phyloP scores from a whole-genome alignment of 2,888 invertebrate species.

The Tetropium fuscum region DNA sequence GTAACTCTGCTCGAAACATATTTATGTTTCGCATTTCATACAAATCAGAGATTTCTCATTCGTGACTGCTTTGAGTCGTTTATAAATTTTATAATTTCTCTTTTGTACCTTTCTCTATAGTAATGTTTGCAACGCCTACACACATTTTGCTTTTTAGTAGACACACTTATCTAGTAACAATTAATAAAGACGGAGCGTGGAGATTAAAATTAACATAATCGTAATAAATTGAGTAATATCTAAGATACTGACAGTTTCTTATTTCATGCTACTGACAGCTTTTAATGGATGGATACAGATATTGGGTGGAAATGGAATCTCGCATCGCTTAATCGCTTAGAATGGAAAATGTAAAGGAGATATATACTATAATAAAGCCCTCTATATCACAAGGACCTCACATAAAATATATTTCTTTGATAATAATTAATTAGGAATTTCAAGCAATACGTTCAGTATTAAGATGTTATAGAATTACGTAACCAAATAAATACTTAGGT shows the following conservation, averaged over 20 bases:
- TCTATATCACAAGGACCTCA: too few relatives aligned
- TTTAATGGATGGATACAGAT: not conserved
- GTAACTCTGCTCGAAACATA: slow-evolving; percentile 32
- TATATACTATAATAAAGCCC: too few relatives aligned
- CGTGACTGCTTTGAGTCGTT: slow-evolving; percentile 33
- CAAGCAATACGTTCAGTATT: too few relatives aligned
- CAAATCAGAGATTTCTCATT: slow-evolving; percentile 27
- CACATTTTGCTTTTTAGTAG: slow-evolving; percentile 1
- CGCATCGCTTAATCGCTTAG: not conserved
- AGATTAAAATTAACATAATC: not conserved
- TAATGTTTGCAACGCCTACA: slow-evolving; percentile 11
- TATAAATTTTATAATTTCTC: slow-evolving; percentile 36
- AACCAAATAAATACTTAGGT: too few relatives aligned
- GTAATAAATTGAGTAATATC: slow-evolving; percentile 1
- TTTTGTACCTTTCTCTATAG: slow-evolving; percentile 21
- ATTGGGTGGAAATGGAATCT: not conserved
- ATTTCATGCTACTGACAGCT: not conserved
- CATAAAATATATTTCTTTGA: too few relatives aligned
- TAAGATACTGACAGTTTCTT: not conserved
- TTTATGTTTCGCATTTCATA: slow-evolving; percentile 27
- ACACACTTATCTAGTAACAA: slow-evolving; percentile 9
- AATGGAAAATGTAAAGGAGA: not conserved
- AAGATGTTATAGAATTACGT: too few relatives aligned
- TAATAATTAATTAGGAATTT: too few relatives aligned
- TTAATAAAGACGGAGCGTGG: not conserved